A percentile compares a stretch with the other conserved stretches of the same genome.
These are phyloP conservation scores for Toxotes chatareus DNA, from an alignment of 2,113 vertebrate genomes.

Conservation along the genomic window DNA sequence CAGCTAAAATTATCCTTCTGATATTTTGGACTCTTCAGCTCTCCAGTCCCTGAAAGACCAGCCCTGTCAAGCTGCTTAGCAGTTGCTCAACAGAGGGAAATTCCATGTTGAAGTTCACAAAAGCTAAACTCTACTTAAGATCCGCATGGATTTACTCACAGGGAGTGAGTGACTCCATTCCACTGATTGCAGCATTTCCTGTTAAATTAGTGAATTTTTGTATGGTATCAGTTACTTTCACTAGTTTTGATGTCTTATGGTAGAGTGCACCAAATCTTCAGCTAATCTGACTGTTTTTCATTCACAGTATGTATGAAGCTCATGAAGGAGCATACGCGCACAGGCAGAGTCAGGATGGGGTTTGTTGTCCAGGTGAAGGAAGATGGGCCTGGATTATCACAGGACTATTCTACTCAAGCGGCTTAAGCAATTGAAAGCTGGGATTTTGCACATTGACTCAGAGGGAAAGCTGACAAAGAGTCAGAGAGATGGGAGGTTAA, in stretches of 20 bases:
- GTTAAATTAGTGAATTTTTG: background rate
- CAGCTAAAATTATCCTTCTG: background rate
- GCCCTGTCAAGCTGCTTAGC: background rate
- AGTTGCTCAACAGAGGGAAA: background rate
- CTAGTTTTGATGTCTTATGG: background rate
- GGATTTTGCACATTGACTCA: constrained; percentile 71
- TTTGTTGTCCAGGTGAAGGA: constrained; percentile 20
- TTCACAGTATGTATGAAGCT: constrained; percentile 4
- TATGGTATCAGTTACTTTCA: background rate
- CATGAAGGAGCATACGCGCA: constrained; percentile 19
- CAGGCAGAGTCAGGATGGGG: constrained; percentile 19
- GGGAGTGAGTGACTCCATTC: background rate
- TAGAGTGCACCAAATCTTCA: background rate
- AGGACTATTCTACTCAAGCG: constrained; percentile 60
- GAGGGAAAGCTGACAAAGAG: constrained; percentile 83
- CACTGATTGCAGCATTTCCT: background rate
- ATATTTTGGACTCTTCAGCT: background rate
- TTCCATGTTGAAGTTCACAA: background rate
- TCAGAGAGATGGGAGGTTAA: constrained; percentile 82
- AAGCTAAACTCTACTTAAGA: background rate
- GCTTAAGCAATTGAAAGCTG: constrained; percentile 71
- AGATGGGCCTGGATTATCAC: constrained; percentile 41
- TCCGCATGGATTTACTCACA: background rate
- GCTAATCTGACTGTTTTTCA: background rate
- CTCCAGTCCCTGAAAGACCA: background rate